These are phyloP conservation scores for Brachystomella parvula DNA, from an alignment of 1,140 invertebrate species.

Conservation along the genomic window DNA sequence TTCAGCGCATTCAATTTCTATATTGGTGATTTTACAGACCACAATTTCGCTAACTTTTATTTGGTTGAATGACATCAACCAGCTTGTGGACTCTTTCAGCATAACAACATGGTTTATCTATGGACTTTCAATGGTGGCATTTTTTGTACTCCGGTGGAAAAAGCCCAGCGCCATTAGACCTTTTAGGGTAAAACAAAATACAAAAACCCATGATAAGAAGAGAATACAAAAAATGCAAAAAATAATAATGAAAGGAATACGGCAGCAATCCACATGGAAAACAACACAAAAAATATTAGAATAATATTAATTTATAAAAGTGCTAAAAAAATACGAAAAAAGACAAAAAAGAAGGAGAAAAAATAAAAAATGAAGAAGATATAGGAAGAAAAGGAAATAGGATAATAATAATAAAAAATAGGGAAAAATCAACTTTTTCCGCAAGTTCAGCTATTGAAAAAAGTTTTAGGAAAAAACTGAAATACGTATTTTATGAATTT, in stretches of 20 bases:
- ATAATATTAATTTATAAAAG: too few relatives aligned
- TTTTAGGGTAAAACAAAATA: too few relatives aligned
- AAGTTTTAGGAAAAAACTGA: too few relatives aligned
- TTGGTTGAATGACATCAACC: constrained; percentile 61
- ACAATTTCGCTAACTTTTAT: constrained; percentile 64
- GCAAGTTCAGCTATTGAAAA: background rate
- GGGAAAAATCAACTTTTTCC: background rate
- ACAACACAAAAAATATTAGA: too few relatives aligned
- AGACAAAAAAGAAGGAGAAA: too few relatives aligned
- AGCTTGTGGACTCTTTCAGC: constrained; percentile 78
- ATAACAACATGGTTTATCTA: constrained; percentile 86
- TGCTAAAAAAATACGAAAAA: too few relatives aligned
- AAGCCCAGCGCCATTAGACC: constrained; percentile 60
- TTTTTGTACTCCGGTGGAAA: constrained; percentile 65
- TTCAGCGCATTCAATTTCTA: too few relatives aligned
- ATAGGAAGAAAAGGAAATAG: too few relatives aligned
- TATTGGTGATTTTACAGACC: constrained; percentile 53
- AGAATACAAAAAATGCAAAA: background rate
- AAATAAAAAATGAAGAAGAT: too few relatives aligned
- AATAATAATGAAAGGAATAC: too few relatives aligned
- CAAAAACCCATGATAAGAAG: constrained; percentile 25
- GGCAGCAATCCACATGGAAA: too few relatives aligned
- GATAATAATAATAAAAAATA: background rate
- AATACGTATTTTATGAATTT: too few relatives aligned
- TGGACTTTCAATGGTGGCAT: constrained; percentile 66